Evolutionary conservation across 2,888 invertebrate genomes (phyloP), one percentile per base, ranked within the genome.

Genomic region (Lumbricus terrestris): DNA sequence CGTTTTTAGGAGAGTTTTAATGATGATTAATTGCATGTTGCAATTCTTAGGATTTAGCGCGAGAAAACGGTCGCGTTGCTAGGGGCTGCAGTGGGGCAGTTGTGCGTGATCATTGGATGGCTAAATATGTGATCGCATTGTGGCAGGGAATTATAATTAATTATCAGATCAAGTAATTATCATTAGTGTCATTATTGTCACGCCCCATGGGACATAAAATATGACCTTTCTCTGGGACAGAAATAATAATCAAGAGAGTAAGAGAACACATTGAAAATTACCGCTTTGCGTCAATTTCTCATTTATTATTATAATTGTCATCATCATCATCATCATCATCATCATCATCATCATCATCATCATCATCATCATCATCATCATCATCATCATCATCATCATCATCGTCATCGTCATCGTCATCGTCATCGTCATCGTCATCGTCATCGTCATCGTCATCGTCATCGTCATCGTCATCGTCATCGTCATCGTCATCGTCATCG

Each of bases 311-410:
- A 40, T 89, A 5, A 37, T 89, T 33, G 16, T 89, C 89, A 34
- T 89, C 89, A 69, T 82, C 89, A 37, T 89, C 89, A 69, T 89
- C 89, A 69, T 89, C 89, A 89, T 89, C 89, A 89, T 89, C 89
- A 89, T 89, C 69, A 89, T 89, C 89, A 89, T 89, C 89, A 89
- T 89, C 69, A 89, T 69, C 89, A 89, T 18, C 89, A 69, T 33
- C 89, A 82, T 47, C 89, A 34, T 89, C 89, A 34, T 89, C 89
- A 34, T 89, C 89, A 34, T 89, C 89, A 20, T 89, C 42, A 54
- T 89, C 89, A 89, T 54, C 89, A 34, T 16, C 88, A 88, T 34
- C 88, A 88, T 34, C 88, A 38, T 38, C 88, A 38, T 34, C 88
- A 88, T 34, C 88, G 34, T 34, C 88, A 34, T 16, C 88, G 8